Base-by-base conservation (phyloP, 2,797 vertebrate genomes). In the Enteromius argenteus region DNA sequence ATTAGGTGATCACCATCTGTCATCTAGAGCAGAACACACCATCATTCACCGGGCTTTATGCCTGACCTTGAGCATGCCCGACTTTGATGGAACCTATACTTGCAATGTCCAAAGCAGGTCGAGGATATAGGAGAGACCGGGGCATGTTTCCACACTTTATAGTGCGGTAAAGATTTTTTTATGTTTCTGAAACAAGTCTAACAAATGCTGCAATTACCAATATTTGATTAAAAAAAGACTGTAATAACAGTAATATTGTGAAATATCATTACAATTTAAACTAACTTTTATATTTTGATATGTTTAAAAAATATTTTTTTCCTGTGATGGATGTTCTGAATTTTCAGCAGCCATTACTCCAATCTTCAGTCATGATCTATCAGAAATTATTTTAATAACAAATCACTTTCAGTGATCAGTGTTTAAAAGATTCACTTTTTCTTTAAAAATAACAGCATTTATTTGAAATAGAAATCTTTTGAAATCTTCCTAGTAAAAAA, bases 1-100 rank as follows among this genome's bases (percentile, higher is more conserved):
- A 97, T 96, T 92, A 97, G 94, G 90, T 95, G 96, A 90, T 95
- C 96, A 30, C 96, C 95, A 90, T 96, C 96, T 91, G 94, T 95
- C 93, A 96, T 96, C 96, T 94, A 90, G 87, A 85, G 91, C 80
- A 84, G 84, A 90, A 91, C 82, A 91, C 73, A 91, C 80, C 62
- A 85, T 91, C 89, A 92, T 87, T 89, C 27, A 53, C 21, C 68
- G 39, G 30, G 42, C 35, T 71, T 27, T 44, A 81, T 10, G 19
- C 17, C 67, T 78, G n/a, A 67, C n/a, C n/a, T 44, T 51, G 19
- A 49, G 35, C 62, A 49, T 56, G 53, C 39, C 23, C 53, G 35
- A 58, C 23, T 44, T 15, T n/a, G 11, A 44, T 27, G 30, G 7
- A 56, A 72, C 11, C 80, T 46, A 9, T 30, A 19, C 68, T 72